Evolutionary conservation across 2,797 vertebrate genomes (phyloP), one percentile per base, ranked within the genome.

Genomic region (Cetoscarus ocellatus): DNA sequence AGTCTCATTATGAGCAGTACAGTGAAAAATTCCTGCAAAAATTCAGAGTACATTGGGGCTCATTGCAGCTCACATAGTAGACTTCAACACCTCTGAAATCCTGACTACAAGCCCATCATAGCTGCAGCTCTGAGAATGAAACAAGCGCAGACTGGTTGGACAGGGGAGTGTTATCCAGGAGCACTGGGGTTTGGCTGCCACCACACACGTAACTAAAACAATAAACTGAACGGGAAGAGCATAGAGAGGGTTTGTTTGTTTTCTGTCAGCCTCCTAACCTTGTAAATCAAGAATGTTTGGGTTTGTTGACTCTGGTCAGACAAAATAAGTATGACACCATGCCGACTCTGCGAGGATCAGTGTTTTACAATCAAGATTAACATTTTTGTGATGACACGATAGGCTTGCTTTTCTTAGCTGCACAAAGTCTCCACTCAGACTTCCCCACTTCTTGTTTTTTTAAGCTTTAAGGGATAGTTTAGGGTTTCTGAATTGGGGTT

Each of bases 111-210:
- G 58, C 73, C 48, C 60, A 8, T 57, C 79, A 75, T 77, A 79
- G 61, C 61, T 73, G 64, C 17, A 61, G 70, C 61, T 70, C 39
- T n/a, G 19, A 34, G 52, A 39, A 63, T 75, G 36, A 60, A 78
- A 76, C 69, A 75, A 64, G 70, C 55, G 10, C 55, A 6, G 61
- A 86, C 73, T 80, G 77, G 77, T 82, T 50, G 55, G 61, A 73
- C 49, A 44, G 43, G 5, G 52, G 49, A 67, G 43, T 56, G 62
- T 60, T 58, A 67, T 57, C 49, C 45, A 74, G 49, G 17, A 67
- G 70, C 61, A 34, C 17, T 19, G 49, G 53, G 38, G 68, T 45
- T 70, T 60, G 44, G 65, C 58, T 34, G 40, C 69, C 75, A 66
- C 44, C 71, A 50, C 38, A 50, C 17, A n/a, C 36, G 8, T 15